Evolutionary conservation across 2,888 invertebrate genomes (phyloP).

Genomic region (Drosophila buzzatii): DNA sequence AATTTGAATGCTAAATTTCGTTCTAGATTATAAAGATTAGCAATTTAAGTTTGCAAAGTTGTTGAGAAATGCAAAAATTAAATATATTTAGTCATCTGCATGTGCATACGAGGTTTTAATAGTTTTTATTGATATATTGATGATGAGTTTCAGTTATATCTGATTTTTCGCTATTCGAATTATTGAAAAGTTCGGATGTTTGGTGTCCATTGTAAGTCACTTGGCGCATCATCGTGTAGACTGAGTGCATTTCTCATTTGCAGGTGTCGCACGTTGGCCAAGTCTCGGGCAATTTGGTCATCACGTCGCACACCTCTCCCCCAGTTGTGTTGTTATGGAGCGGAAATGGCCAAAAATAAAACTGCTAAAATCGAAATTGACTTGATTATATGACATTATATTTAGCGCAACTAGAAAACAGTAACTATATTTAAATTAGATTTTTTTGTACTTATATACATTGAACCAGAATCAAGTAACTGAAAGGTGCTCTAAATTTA

Average conservation of each 20-base stretch:
- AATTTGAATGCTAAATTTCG: constrained; percentile 30
- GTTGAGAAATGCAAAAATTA: too few species aligned
- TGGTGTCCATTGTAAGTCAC: not conserved
- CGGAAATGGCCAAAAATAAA: constrained; percentile 59
- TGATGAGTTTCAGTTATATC: too few species aligned
- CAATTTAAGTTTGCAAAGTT: not conserved
- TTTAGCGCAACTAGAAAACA: not conserved
- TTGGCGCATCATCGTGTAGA: constrained; percentile 23
- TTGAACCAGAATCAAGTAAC: not conserved
- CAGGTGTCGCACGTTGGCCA: constrained; percentile 49
- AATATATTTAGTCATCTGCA: too few species aligned
- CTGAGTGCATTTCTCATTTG: constrained; percentile 42
- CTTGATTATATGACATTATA: constrained; percentile 27
- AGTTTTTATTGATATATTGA: too few species aligned
- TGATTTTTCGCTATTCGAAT: not conserved
- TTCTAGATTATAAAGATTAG: constrained; percentile 17
- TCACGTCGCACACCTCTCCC: constrained; percentile 5
- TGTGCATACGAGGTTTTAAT: too few species aligned
- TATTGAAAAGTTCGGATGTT: not conserved
- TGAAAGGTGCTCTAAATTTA: not conserved
- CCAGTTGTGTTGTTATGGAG: constrained; percentile 32
- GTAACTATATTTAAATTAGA: too few species aligned
- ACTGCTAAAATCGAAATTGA: constrained; percentile 41
- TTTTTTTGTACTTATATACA: not conserved
- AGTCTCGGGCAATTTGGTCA: constrained; percentile 8